Conservation (phyloP, 2,797 vertebrate genomes). For the Hoplostethus mediterraneus region DNA sequence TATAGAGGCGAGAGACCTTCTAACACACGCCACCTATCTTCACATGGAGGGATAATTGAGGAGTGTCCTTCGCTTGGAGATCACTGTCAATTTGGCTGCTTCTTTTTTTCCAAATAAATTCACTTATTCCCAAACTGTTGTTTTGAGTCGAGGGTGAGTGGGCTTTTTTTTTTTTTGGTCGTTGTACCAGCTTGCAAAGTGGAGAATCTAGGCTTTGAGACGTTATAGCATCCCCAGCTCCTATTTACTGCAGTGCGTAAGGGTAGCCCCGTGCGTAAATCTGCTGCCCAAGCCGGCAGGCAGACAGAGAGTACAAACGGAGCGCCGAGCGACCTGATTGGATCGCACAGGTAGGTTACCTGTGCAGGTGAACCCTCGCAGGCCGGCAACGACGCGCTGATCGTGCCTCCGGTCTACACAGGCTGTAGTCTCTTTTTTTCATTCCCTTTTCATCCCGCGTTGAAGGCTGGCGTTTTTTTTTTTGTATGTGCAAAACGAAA, state of each 20-base stretch:
- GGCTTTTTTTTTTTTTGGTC: not conserved
- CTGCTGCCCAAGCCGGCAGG: not conserved
- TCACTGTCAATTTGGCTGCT: slow-evolving; percentile 86
- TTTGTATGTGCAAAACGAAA: not conserved
- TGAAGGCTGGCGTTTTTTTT: not conserved
- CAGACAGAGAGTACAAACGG: not conserved
- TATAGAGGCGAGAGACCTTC: slow-evolving; percentile 88
- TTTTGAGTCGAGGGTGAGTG: slow-evolving; percentile 6
- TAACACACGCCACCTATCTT: slow-evolving; percentile 97
- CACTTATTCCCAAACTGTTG: not conserved
- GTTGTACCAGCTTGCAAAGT: not conserved
- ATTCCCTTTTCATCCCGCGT: slow-evolving; percentile 7
- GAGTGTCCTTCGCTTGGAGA: slow-evolving; percentile 89
- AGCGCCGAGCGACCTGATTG: slow-evolving; percentile 37
- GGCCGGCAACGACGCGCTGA: not conserved
- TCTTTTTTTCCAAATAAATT: slow-evolving; percentile 64
- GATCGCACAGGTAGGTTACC: slow-evolving; percentile 69
- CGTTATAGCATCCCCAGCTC: no score
- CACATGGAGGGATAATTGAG: slow-evolving; percentile 93
- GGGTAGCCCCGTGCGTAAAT: no score
- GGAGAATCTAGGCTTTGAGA: not conserved
- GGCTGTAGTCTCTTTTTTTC: not conserved
- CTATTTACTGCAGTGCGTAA: no score
- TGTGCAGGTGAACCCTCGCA: slow-evolving; percentile 49
- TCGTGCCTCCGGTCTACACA: not conserved